Base-by-base conservation (phyloP, 1,140 invertebrate species). In the Formica exsecta region DNA sequence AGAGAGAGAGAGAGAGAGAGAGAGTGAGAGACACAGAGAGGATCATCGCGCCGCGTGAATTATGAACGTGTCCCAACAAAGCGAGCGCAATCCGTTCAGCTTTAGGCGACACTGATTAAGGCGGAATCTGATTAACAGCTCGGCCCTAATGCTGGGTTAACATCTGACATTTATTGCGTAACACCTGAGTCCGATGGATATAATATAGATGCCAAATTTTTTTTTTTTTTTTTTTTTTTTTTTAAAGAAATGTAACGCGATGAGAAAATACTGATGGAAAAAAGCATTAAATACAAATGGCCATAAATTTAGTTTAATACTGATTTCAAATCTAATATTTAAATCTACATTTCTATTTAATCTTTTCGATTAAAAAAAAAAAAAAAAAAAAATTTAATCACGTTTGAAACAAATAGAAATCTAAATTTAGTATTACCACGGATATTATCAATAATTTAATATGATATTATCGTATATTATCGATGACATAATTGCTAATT, bases 71-170 rank as follows among this genome's bases (percentile, higher is more conserved):
- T 22, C 29, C 62, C 59, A n/a, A 29, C 36, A 44, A 66, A 79
- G n/a, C 41, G 44, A n/a, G 22, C 44, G 62, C 76, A 54, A 68
- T 68, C 65, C 62, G 76, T 54, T 79, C 76, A 13, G 75, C 76
- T 79, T 68, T 79, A 79, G 32, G 7, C 62, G 62, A 79, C 76
- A 65, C 64, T 80, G 64, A 80, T 80, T 80, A 80, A 68, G 76
- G 44, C 44, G 44, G 19, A 19, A 48, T 80, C 22, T 80, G 76
- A 80, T 80, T 80, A 80, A 80, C 62, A 80, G 64, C 62, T 13
- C 29, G 41, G 3, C 13, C 48, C 32, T 80, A 80, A 68, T 54
- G 22, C 76, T 16, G 76, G 64, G 44, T 80, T 80, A 70, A 57
- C 48, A 57, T 80, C 32, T 70, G 64, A 68, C 76, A 80, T 70